These are phyloP conservation scores for Poecile atricapillus DNA, from an alignment of 2,113 vertebrate species.

Conservation along the genomic window DNA sequence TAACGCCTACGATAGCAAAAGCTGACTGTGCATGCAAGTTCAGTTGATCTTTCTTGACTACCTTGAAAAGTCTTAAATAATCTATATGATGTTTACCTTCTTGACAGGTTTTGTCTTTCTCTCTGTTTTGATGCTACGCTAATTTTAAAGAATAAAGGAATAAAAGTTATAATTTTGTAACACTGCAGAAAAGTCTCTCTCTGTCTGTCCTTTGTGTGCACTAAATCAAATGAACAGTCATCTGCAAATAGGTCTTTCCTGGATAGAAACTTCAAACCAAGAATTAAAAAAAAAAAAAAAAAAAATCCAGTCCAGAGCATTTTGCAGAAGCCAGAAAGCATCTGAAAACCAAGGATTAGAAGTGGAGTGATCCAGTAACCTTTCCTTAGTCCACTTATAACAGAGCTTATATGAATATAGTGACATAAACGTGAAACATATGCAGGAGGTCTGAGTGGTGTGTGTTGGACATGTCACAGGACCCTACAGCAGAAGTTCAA, in stretches of 20 bases:
- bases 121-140: background rate
- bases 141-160: background rate
- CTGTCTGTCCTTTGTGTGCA: background rate
- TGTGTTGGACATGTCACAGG: slow-evolving; percentile 52
- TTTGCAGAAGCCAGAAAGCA: slow-evolving; percentile 5
- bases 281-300: background rate
- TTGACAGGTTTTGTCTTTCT: background rate
- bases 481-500: slow-evolving; percentile 18
- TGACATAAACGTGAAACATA: slow-evolving; percentile 53
- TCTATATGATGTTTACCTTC: background rate
- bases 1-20: background rate
- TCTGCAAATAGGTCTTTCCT: background rate
- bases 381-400: background rate
- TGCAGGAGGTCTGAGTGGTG: slow-evolving; percentile 1
- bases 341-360: slow-evolving; percentile 1
- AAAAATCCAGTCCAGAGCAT: background rate
- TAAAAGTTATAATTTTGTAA: background rate
- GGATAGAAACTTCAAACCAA: background rate
- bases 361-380: slow-evolving; percentile 17
- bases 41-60: background rate
- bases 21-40: background rate
- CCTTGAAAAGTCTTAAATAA: background rate
- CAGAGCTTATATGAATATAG: slow-evolving; percentile 21
- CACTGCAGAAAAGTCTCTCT: background rate
- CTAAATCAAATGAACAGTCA: background rate